Base-by-base conservation (phyloP, 2,113 vertebrate species). In the Myotis yumanensis region DNA sequence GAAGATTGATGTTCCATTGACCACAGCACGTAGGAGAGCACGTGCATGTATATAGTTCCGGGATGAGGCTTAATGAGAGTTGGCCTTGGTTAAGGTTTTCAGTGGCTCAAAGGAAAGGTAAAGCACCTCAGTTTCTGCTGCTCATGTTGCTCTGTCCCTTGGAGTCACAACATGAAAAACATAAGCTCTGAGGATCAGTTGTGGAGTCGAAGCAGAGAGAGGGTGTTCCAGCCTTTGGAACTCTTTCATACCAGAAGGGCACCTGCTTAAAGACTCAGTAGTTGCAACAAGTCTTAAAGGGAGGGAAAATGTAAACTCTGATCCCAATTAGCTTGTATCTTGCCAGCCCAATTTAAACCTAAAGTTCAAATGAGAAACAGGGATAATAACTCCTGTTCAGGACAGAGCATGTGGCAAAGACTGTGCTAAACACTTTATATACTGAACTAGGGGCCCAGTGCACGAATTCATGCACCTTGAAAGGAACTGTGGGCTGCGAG, bases 351-450 rank as follows among this genome's bases (percentile, higher is more conserved):
- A 25, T n/a, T 35, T 62, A 32, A 89, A 89, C 48, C 23, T 82
- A 32, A 93, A 88, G 54, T 64, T 30, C 86, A 59, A 80, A 22
- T 46, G 57, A 90, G 43, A 90, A 83, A 77, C 7, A 12, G 16
- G 32, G 25, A 77, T 90, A 69, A 76, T 51, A 95, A 91, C 28
- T 91, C 46, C 76, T 73, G 64, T 51, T 40, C 79, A 93, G 64
- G 43, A 20, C 12, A 90, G 11, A 77, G 2, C 14, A 30, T 51
- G 4, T 28, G 32, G 28, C 32, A 2, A 40, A 68, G 46, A 72
- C 22, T 46, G 57, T 68, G 37, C 73, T 51, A 66, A 23, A 54
- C 3, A 28, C 11, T 87, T 89, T 46, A 40, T 48, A 22, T 37
- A 37, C 43, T 77, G 76, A 54, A 62, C 11, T 62, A 62, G 23